phyloP scores from a whole-genome alignment of 2,113 vertebrate species.

The Callaeas wilsoni region DNA sequence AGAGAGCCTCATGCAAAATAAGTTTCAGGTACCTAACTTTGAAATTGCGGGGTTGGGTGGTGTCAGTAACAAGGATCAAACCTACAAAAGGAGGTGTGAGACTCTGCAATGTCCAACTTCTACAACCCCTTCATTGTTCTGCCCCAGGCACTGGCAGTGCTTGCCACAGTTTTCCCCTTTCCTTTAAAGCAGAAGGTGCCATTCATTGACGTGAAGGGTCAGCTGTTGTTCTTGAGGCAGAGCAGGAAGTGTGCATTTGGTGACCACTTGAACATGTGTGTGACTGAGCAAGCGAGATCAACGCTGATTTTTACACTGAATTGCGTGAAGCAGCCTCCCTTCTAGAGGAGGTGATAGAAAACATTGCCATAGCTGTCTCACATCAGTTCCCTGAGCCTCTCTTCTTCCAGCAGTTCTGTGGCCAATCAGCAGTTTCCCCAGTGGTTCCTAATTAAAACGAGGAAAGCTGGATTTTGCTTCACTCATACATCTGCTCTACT shows the following conservation, averaged over 20 bases:
- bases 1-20: not conserved
- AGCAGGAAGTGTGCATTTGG: not conserved
- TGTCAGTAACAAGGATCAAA: not conserved
- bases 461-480: not conserved
- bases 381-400: not conserved
- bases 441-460: not conserved
- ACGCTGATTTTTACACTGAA: not conserved
- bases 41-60: not conserved
- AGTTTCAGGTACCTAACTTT: not conserved
- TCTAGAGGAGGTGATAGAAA: not conserved
- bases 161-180: not conserved
- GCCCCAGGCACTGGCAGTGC: not conserved
- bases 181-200: not conserved
- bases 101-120: not conserved
- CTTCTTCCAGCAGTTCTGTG: not conserved
- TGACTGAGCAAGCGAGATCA: not conserved
- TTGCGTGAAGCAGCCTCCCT: not conserved
- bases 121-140: not conserved
- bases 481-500: not conserved
- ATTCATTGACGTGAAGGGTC: not conserved
- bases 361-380: not conserved
- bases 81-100: not conserved
- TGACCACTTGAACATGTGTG: fast-evolving
- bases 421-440: not conserved
- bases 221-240: not conserved